Evolutionary conservation across 2,888 invertebrate genomes (phyloP).

Genomic region (Plusia festucae): DNA sequence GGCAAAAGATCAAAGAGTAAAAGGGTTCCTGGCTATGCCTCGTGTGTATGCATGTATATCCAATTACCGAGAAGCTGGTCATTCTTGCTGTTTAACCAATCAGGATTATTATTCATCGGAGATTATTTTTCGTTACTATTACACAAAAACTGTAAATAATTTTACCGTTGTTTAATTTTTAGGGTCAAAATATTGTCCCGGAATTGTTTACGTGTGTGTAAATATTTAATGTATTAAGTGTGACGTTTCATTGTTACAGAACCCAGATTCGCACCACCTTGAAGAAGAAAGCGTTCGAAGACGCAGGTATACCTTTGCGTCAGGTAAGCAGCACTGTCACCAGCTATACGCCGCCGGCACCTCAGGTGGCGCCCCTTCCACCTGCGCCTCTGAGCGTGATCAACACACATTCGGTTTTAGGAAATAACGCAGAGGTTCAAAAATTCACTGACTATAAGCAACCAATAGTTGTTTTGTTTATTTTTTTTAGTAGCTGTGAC

Average conservation of each 20-base stretch:
- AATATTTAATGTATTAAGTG: not conserved
- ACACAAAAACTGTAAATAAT: too few relatives aligned
- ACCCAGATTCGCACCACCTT: slow-evolving; percentile 95
- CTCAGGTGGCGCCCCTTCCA: slow-evolving; percentile 68
- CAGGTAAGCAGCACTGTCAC: slow-evolving; percentile 89
- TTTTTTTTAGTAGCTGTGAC: slow-evolving; percentile 65
- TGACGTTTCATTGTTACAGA: slow-evolving; percentile 85
- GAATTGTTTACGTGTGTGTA: too few relatives aligned
- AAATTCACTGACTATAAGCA: slow-evolving; percentile 78
- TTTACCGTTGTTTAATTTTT: too few relatives aligned
- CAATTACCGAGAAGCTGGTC: too few relatives aligned
- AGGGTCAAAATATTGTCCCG: too few relatives aligned
- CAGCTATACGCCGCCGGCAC: slow-evolving; percentile 71
- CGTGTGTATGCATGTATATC: too few relatives aligned
- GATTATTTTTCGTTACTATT: too few relatives aligned
- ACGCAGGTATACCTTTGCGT: slow-evolving; percentile 94
- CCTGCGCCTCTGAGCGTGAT: slow-evolving; percentile 74
- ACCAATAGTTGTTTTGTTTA: slow-evolving; percentile 56
- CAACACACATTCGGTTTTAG: slow-evolving; percentile 80
- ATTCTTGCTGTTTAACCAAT: too few relatives aligned
- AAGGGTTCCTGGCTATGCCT: too few relatives aligned
- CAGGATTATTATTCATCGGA: too few relatives aligned
- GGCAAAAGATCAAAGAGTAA: too few relatives aligned
- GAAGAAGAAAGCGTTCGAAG: slow-evolving; percentile 96
- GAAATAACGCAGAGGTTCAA: slow-evolving; percentile 89